Conservation (phyloP, 1,140 invertebrate species). For the Lasioglossum baleicum region DNA sequence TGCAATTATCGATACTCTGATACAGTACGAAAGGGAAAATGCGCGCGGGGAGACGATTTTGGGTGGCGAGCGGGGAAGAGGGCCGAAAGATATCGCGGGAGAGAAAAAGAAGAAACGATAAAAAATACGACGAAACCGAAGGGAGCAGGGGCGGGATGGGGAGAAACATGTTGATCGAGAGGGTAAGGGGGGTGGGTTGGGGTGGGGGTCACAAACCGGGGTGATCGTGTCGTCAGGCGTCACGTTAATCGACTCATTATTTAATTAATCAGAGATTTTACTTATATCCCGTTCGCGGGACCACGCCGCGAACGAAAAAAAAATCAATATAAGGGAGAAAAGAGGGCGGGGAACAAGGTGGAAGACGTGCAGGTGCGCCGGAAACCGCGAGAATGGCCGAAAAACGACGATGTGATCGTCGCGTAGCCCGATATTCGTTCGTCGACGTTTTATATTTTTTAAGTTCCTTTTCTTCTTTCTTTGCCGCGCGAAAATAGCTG, state of each 20-base stretch:
- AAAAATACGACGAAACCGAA: not conserved
- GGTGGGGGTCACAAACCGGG: conserved; percentile 2
- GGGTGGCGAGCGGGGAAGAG: too few species aligned
- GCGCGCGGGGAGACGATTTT: conserved; percentile 11
- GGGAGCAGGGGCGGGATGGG: conserved; percentile 17
- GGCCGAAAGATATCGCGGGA: conserved; percentile 20
- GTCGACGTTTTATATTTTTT: conserved; percentile 32
- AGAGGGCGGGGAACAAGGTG: conserved; percentile 42
- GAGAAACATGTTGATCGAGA: conserved; percentile 7
- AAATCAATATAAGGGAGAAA: conserved; percentile 42
- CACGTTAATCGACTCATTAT: conserved; percentile 76
- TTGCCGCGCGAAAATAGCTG: conserved; percentile 17
- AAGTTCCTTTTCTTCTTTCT: conserved; percentile 25
- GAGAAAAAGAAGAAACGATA: conserved; percentile 27
- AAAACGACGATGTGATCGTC: conserved; percentile 57
- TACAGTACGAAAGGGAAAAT: conserved; percentile 69
- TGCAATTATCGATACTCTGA: conserved; percentile 78
- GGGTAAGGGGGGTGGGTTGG: too few species aligned
- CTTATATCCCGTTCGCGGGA: conserved; percentile 56
- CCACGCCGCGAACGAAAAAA: not conserved
- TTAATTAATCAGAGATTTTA: conserved; percentile 69
- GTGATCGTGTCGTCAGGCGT: conserved; percentile 73
- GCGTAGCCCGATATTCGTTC: conserved; percentile 35
- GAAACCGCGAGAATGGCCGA: conserved; percentile 16
- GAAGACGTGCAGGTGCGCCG: conserved; percentile 26